Percentiles rank a stretch among this genome's conserved stretches.
These are phyloP conservation scores for Micropterix aruncella DNA, from an alignment of 2,888 invertebrate species.

Conservation along the genomic window DNA sequence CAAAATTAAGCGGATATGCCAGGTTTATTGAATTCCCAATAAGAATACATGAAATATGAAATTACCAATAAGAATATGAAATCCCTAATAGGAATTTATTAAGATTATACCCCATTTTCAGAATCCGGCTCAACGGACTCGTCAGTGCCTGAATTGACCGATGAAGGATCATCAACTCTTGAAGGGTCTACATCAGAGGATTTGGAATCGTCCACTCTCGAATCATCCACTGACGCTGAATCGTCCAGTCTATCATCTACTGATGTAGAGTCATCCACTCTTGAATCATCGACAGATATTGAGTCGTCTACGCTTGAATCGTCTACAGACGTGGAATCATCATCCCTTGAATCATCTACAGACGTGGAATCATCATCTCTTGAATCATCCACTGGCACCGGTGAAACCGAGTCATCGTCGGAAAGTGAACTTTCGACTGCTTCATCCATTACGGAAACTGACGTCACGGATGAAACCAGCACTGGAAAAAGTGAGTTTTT, in stretches of 20 bases:
- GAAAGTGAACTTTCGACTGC: conserved; percentile 6
- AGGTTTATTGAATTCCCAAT: too few species aligned
- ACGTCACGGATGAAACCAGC: conserved; percentile 14
- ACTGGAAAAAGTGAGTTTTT: conserved; percentile 17
- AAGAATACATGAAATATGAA: too few species aligned
- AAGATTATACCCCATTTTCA: too few species aligned
- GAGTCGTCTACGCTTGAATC: conserved; percentile 1
- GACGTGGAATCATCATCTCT: conserved; percentile 7
- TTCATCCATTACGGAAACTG: conserved; percentile 15
- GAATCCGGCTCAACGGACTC: conserved; percentile 6
- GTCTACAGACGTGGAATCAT: conserved; percentile 3
- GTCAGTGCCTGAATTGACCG: too few species aligned
- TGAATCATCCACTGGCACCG: conserved; percentile 6
- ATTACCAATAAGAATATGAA: too few species aligned
- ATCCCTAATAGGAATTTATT: too few species aligned
- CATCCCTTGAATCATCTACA: conserved; percentile 4
- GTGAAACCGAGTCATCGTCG: conserved; percentile 5
- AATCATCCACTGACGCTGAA: conserved; percentile 5
- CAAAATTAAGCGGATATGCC: too few species aligned
- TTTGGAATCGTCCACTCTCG: conserved; percentile 4
- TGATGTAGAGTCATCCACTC: neutral
- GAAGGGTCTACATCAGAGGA: conserved; percentile 4
- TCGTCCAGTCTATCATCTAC: too few species aligned
- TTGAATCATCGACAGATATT: conserved; percentile 1
- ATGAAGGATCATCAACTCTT: too few species aligned